phyloP scores from a whole-genome alignment of 1,140 invertebrate genomes.

The Triops longicaudatus region DNA sequence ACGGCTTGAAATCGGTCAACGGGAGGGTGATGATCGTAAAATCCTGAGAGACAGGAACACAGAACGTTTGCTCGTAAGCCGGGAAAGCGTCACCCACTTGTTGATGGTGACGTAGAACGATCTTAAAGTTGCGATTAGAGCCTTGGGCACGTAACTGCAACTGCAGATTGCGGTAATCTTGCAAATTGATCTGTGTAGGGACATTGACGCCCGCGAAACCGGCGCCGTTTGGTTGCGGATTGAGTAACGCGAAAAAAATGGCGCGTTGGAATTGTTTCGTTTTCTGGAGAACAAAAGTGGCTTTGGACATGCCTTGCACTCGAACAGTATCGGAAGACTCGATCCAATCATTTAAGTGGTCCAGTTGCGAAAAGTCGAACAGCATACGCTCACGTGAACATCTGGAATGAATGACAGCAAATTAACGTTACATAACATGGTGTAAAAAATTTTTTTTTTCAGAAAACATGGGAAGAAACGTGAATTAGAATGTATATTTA shows the following conservation, averaged over 20 bases:
- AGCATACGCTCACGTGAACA: conserved; percentile 31
- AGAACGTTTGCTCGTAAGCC: conserved; percentile 57
- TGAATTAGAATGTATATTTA: not conserved
- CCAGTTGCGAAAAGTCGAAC: conserved; percentile 42
- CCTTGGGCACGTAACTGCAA: conserved; percentile 52
- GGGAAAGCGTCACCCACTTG: conserved; percentile 45
- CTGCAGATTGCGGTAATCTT: conserved; percentile 43
- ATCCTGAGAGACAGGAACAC: conserved; percentile 40
- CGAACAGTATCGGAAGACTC: conserved; percentile 57
- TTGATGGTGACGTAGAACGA: conserved; percentile 51
- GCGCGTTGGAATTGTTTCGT: conserved; percentile 51
- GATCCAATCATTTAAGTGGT: conserved; percentile 44
- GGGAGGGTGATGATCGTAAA: conserved; percentile 46
- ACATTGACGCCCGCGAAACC: conserved; percentile 55
- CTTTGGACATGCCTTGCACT: conserved; percentile 56
- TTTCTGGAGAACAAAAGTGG: conserved; percentile 49
- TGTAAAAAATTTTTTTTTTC: not conserved
- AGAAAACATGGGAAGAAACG: not conserved
- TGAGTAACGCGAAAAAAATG: conserved; percentile 56
- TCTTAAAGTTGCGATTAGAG: conserved; percentile 46
- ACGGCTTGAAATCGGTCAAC: conserved; percentile 52
- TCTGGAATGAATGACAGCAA: not conserved
- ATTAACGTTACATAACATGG: conserved; percentile 29
- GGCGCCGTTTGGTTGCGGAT: conserved; percentile 59
- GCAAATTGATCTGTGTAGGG: conserved; percentile 43